These are phyloP conservation scores for Scatophagus argus DNA, from an alignment of 2,113 vertebrate genomes.

Conservation along the genomic window DNA sequence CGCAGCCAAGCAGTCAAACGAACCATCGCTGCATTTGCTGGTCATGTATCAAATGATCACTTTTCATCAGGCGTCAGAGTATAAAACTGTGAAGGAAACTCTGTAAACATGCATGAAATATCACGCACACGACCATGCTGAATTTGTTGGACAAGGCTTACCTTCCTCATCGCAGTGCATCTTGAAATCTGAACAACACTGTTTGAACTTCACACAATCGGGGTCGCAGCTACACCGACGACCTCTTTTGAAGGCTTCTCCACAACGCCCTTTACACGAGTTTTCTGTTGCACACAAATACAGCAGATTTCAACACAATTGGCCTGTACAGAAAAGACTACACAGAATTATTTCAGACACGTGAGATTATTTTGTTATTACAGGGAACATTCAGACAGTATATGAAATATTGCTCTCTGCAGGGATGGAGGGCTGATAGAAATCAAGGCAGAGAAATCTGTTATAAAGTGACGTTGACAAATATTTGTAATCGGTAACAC, in stretches of 20 bases:
- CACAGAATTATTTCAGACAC: neutral
- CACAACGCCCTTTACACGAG: constrained; percentile 94
- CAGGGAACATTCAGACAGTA: neutral
- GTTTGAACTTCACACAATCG: constrained; percentile 84
- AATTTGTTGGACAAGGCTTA: constrained; percentile 65
- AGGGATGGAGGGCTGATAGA: neutral
- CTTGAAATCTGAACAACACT: constrained; percentile 90
- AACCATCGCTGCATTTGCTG: neutral
- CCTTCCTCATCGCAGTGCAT: constrained; percentile 83
- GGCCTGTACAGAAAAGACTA: neutral
- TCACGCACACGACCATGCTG: constrained; percentile 4
- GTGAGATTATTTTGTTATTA: neutral
- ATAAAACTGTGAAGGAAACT: neutral
- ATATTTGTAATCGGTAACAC: neutral
- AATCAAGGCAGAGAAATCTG: neutral
- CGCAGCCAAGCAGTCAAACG: constrained; percentile 26
- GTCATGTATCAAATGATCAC: neutral
- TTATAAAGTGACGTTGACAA: neutral
- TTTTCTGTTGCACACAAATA: constrained; percentile 77
- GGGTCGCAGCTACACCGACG: constrained; percentile 89
- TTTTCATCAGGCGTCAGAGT: too few species aligned
- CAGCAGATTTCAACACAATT: neutral
- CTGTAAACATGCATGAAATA: constrained; percentile 8
- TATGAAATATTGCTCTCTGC: neutral
- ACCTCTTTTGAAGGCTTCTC: constrained; percentile 89